These are phyloP conservation scores for Apocrypta bakeri DNA, from an alignment of 1,140 invertebrate species.

Conservation along the genomic window DNA sequence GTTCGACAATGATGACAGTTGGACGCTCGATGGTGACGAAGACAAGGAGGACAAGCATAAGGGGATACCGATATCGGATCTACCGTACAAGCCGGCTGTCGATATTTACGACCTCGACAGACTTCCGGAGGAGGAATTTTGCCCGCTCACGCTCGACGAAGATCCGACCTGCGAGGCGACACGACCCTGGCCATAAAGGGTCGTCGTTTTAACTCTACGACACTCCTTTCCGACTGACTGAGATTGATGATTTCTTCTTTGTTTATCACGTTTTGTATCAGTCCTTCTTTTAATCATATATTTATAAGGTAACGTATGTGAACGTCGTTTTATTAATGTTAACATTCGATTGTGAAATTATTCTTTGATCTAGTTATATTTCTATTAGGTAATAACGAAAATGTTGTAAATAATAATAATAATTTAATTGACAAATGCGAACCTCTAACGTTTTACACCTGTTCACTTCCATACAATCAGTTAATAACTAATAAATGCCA, in stretches of 20 bases:
- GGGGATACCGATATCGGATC: conserved; percentile 62
- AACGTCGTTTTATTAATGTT: no score
- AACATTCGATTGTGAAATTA: no score
- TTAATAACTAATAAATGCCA: no score
- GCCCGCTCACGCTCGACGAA: conserved; percentile 67
- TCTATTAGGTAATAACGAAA: no score
- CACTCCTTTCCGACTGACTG: no score
- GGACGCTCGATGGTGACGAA: background rate
- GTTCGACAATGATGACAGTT: background rate
- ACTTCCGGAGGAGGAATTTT: conserved; percentile 68
- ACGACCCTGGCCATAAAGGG: conserved; percentile 17
- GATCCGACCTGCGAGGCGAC: conserved; percentile 52
- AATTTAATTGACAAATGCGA: no score
- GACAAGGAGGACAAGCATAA: conserved; percentile 37
- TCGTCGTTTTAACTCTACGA: background rate
- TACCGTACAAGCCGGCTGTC: conserved; percentile 66
- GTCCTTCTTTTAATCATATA: no score
- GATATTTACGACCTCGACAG: conserved; percentile 67
- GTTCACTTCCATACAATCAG: no score
- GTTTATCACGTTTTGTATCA: background rate
- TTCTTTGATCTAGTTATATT: no score
- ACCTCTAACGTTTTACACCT: no score
- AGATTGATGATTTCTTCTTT: background rate
- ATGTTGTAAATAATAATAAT: no score
- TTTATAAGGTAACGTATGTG: no score